Evolutionary conservation across 2,113 vertebrate species (phyloP).

Genomic region (Phaethornis superciliosus): DNA sequence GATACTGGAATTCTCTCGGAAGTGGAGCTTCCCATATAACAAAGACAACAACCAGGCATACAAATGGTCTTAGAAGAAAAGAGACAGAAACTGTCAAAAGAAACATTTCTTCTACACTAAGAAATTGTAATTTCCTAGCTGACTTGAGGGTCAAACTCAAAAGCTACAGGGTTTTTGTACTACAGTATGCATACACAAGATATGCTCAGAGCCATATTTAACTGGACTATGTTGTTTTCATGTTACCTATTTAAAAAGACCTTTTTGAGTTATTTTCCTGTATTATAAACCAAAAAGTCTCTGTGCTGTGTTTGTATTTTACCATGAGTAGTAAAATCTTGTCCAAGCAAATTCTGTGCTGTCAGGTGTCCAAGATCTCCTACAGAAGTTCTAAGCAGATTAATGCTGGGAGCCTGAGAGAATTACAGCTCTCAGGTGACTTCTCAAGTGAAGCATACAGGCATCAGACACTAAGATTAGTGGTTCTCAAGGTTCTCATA

Average conservation of each 20-base stretch:
- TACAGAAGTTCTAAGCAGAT: not conserved
- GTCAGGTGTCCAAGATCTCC: not conserved
- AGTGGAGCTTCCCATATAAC: not conserved
- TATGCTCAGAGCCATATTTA: not conserved
- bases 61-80: not conserved
- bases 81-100: not conserved
- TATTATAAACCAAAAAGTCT: not conserved
- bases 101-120: not conserved
- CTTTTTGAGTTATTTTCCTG: not conserved
- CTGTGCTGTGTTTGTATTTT: not conserved
- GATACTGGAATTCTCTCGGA: not conserved
- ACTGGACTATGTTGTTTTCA: not conserved
- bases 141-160: not conserved
- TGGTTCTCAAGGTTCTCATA: not conserved
- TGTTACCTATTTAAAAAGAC: not conserved
- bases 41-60: not conserved
- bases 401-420: not conserved
- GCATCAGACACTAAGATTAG: not conserved
- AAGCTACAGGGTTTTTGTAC: not conserved
- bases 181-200: not conserved
- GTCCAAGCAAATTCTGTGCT: not conserved
- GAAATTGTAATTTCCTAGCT: not conserved
- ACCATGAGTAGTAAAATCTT: not conserved
- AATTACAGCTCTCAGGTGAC: not conserved
- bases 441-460: not conserved